Conservation (phyloP, 2,888 invertebrate genomes). For the Drosophila mimica region DNA sequence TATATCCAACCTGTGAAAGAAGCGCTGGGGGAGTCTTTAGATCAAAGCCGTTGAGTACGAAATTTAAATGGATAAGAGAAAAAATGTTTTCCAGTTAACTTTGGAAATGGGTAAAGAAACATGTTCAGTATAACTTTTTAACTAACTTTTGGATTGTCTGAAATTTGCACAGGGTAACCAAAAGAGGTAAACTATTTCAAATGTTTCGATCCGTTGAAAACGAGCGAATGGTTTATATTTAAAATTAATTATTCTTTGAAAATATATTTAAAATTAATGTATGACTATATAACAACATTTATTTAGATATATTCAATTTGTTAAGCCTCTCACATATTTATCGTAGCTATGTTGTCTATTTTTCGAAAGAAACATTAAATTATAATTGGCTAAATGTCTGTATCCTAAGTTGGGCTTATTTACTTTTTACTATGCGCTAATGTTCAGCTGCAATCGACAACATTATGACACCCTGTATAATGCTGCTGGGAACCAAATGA, state of each 20-base stretch:
- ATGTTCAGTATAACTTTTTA: background rate
- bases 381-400: background rate
- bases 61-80: background rate
- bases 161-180: background rate
- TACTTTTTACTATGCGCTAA: background rate
- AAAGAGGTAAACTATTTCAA: background rate
- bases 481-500: constrained; percentile 9
- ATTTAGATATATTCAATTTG: background rate
- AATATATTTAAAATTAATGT: background rate
- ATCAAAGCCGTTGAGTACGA: background rate
- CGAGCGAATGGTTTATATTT: background rate
- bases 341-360: background rate
- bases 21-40: constrained; percentile 1
- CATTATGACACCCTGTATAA: constrained; percentile 1
- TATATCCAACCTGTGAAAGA: background rate
- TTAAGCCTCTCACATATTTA: background rate
- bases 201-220: background rate
- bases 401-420: background rate
- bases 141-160: background rate
- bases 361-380: background rate
- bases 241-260: background rate
- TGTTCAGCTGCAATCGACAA: background rate
- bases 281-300: background rate
- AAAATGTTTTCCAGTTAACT: background rate
- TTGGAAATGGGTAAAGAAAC: background rate